Percentiles rank a stretch among this genome's conserved stretches.
phyloP scores from a whole-genome alignment of 2,113 vertebrate genomes.

The Motacilla tschutschensis region DNA sequence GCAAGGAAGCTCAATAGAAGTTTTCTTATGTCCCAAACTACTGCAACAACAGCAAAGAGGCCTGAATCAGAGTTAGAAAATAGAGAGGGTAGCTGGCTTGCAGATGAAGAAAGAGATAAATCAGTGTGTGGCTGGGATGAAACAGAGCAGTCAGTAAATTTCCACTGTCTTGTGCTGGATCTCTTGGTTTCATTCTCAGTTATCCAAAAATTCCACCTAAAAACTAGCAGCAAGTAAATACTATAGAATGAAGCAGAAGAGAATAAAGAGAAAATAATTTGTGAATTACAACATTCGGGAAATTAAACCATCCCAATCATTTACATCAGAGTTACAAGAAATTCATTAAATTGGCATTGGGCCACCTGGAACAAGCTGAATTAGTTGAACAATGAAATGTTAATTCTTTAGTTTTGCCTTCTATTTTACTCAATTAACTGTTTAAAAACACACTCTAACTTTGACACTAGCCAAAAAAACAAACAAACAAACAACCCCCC shows the following conservation, averaged over 20 bases:
- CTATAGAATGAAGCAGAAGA: neutral
- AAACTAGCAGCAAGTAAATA: neutral
- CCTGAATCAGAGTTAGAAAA: neutral
- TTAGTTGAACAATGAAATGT: neutral
- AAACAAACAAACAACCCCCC: too few species aligned
- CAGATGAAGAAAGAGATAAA: slow-evolving; percentile 37
- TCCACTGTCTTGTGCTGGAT: neutral
- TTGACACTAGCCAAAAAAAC: neutral
- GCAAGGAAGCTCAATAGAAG: neutral
- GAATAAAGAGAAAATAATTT: neutral
- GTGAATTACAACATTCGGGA: neutral
- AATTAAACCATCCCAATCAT: slow-evolving; percentile 10
- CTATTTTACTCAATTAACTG: neutral
- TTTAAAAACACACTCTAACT: neutral
- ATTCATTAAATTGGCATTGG: neutral
- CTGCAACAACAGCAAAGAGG: neutral
- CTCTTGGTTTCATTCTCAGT: neutral
- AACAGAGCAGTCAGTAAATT: slow-evolving; percentile 14
- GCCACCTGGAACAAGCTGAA: neutral
- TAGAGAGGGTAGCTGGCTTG: neutral
- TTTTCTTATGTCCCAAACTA: neutral
- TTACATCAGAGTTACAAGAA: slow-evolving; percentile 3
- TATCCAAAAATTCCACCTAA: slow-evolving; percentile 21
- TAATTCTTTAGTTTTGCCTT: neutral
- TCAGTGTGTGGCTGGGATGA: neutral